These are phyloP conservation scores for Zosterops borbonicus DNA, from an alignment of 2,113 vertebrate genomes.

Conservation along the genomic window DNA sequence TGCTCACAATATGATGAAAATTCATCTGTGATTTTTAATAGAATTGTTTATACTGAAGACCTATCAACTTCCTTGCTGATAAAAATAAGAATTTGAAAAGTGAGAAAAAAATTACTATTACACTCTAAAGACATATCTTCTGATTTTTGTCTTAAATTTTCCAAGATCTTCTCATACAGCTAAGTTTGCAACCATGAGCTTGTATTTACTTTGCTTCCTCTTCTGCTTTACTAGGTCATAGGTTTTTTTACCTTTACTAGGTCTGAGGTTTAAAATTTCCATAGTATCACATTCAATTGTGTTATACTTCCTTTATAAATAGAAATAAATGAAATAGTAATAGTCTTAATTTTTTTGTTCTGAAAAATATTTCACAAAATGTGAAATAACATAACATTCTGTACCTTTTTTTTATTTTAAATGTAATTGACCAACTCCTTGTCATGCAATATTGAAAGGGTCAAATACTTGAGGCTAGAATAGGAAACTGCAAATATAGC, in stretches of 20 bases:
- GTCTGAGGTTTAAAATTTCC: neutral
- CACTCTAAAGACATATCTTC: neutral
- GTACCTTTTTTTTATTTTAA: neutral
- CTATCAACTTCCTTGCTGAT: neutral
- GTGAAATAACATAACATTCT: neutral
- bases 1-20: neutral
- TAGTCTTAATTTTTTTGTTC: neutral
- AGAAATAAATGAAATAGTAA: neutral
- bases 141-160: neutral
- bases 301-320: neutral
- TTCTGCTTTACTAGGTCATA: neutral
- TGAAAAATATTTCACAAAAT: neutral
- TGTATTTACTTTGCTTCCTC: neutral
- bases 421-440: neutral
- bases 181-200: neutral
- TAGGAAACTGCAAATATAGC: neutral
- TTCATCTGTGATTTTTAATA: neutral
- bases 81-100: neutral
- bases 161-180: neutral
- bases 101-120: neutral
- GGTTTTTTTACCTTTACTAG: neutral
- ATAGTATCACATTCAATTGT: rapidly evolving
- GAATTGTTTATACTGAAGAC: neutral
- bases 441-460: neutral
- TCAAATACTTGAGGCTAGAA: neutral